A percentile compares a stretch with the other conserved stretches of the same genome.
These are phyloP conservation scores for Melanotus villosus DNA, from an alignment of 2,888 invertebrate species.

Conservation along the genomic window DNA sequence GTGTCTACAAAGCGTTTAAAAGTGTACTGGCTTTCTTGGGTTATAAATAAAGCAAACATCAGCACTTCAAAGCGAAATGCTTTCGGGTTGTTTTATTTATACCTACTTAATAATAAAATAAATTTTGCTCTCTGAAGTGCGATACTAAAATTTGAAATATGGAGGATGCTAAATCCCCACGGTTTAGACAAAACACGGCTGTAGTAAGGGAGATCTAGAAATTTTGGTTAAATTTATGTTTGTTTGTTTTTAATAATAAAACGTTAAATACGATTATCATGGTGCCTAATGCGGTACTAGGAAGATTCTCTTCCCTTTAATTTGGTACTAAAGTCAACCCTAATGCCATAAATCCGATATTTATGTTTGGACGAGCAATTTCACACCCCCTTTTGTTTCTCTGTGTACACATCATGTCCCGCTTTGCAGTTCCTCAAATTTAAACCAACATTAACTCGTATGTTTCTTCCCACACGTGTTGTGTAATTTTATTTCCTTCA, in stretches of 20 bases:
- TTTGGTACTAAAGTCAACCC: constrained; percentile 15
- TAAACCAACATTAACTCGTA: not conserved
- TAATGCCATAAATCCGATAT: constrained; percentile 24
- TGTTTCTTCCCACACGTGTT: not conserved
- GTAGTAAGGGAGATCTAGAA: not conserved
- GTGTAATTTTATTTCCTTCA: not conserved
- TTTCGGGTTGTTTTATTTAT: too few species aligned
- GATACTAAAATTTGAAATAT: too few species aligned
- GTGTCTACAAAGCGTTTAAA: too few species aligned
- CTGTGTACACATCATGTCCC: constrained; percentile 22
- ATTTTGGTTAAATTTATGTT: not conserved
- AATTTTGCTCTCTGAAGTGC: too few species aligned
- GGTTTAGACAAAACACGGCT: too few species aligned
- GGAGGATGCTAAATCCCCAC: too few species aligned
- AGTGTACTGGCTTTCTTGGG: too few species aligned
- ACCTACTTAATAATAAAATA: too few species aligned
- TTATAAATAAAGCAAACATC: too few species aligned
- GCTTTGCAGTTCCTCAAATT: constrained; percentile 12
- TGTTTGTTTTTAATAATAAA: not conserved
- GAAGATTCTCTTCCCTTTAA: constrained; percentile 19
- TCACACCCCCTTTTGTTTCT: constrained; percentile 25
- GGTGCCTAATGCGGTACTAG: not conserved
- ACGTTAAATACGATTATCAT: not conserved
- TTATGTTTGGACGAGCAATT: constrained; percentile 29
- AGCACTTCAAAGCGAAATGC: too few species aligned